Conservation (phyloP, 1,140 invertebrate species). For the Drosophila neocordata region DNA sequence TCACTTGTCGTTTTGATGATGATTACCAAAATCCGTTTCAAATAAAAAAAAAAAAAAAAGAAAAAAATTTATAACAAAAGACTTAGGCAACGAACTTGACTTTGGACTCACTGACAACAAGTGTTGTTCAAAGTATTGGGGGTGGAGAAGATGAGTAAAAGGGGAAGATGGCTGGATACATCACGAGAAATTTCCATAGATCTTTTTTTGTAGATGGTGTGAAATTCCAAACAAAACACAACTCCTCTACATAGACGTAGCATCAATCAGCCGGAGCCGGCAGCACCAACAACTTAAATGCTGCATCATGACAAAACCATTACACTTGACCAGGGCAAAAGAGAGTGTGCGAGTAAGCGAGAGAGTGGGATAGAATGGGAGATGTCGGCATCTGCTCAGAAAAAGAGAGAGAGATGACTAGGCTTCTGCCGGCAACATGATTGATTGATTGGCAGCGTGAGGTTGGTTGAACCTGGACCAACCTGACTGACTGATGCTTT, state of each 20-base stretch:
- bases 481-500: conserved; percentile 61
- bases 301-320: conserved; percentile 81
- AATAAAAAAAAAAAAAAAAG: not conserved
- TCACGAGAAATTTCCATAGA: conserved; percentile 60
- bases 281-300: conserved; percentile 78
- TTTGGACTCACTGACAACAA: conserved; percentile 16
- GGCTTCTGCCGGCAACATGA: conserved; percentile 65
- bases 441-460: conserved; percentile 81
- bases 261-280: conserved; percentile 75
- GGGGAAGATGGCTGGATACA: not conserved
- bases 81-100: conserved; percentile 52
- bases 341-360: not conserved
- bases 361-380: conserved; percentile 21
- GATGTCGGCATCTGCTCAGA: conserved; percentile 70
- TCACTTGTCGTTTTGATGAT: not conserved
- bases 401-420: conserved; percentile 53
- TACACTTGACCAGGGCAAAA: conserved; percentile 71
- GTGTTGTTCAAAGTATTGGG: not conserved
- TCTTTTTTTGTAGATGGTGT: conserved; percentile 51
- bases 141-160: conserved; percentile 49
- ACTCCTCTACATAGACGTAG: conserved; percentile 65
- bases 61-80: conserved; percentile 26
- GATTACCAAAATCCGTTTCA: not conserved
- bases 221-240: conserved; percentile 58
- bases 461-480: conserved; percentile 49